phyloP scores from a whole-genome alignment of 2,888 invertebrate species.

The Drosophila austrosaltans region DNA sequence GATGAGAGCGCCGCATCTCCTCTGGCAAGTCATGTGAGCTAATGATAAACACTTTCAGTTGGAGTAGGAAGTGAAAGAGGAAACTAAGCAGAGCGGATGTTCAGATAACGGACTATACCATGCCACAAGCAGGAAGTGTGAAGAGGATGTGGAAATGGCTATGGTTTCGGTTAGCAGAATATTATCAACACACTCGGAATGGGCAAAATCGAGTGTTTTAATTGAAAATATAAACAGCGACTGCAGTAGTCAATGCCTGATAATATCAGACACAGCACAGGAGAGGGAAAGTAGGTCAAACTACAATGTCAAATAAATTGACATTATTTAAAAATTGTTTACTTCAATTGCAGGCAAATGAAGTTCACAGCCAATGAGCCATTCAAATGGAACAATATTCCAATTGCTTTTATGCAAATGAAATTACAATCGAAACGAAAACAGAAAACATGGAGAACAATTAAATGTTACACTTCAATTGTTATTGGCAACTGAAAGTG shows the following conservation, averaged over 20 bases:
- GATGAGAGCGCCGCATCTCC: background rate
- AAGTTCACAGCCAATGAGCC: conserved; percentile 29
- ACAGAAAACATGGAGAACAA: conserved; percentile 8
- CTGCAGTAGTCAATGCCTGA: background rate
- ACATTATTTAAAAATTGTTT: conserved; percentile 9
- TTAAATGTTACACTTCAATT: conserved; percentile 28
- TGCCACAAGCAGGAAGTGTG: conserved; percentile 21
- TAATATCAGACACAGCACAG: background rate
- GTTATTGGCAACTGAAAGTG: conserved; percentile 7
- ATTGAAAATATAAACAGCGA: conserved; percentile 24
- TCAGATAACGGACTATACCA: conserved; percentile 30
- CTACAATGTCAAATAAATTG: background rate
- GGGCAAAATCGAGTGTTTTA: conserved; percentile 17
- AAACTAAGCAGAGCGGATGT: conserved; percentile 35
- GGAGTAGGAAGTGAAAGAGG: conserved; percentile 21
- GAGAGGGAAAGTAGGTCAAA: background rate
- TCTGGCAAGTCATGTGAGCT: conserved; percentile 48
- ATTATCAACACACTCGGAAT: background rate
- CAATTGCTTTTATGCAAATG: conserved; percentile 24
- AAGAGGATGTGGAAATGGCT: background rate
- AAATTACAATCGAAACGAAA: conserved; percentile 1
- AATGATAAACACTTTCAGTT: conserved; percentile 45
- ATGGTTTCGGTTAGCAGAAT: conserved; percentile 1
- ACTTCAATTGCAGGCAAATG: background rate
- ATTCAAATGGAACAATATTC: conserved; percentile 31